Evolutionary conservation across 2,888 invertebrate species (phyloP), one percentile per base, ranked within the genome.

Genomic region (Coecobrya sp.): DNA sequence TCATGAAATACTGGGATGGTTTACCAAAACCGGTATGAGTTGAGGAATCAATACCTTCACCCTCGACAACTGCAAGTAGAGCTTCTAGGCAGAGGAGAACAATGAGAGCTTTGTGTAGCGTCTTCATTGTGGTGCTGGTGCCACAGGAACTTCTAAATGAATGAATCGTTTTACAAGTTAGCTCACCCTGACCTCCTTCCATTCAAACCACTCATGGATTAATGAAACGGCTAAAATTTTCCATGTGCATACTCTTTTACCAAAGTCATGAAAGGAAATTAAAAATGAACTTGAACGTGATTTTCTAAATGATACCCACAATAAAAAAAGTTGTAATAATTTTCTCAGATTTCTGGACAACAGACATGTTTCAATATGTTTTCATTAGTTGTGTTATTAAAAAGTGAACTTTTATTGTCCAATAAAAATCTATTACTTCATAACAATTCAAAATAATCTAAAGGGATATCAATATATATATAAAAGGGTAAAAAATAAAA

Each of bases 181-280:
- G 36, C 13, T 84, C 22, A 42, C 59, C 62, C 62, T 84, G 84
- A 84, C 84, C 84, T 84, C 84, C 55, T 30, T 84, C 36, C 19
- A 0, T 5, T 45, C 42, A n/a, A 73, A 42, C 42, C 0, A 2
- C 45, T 73, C 5, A 19, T 2, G 22, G 3, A 73, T n/a, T 73
- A 45, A 19, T 45, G 45, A 73, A 45, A 45, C 30, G 65, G 65
- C 36, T n/a, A 70, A 70, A 30, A 36, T 36, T 70, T 70, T 70
- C 70, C 70, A 73, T n/a, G 19, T 45, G 45, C 4, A 45, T 36
- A n/a, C 13, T 4, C 25, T n/a, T 22, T 73, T 22, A 22, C 0
- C 13, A 68, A 45, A 45, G n/a, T n/a, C 27, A 45, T 8, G 45
- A 3, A 3, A 42, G 3, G 0, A 73, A 45, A 42, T 8, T 45